Evolutionary conservation across 2,888 invertebrate species (phyloP), one percentile per base, ranked within the genome.

Genomic region (Bembecia ichneumoniformis): DNA sequence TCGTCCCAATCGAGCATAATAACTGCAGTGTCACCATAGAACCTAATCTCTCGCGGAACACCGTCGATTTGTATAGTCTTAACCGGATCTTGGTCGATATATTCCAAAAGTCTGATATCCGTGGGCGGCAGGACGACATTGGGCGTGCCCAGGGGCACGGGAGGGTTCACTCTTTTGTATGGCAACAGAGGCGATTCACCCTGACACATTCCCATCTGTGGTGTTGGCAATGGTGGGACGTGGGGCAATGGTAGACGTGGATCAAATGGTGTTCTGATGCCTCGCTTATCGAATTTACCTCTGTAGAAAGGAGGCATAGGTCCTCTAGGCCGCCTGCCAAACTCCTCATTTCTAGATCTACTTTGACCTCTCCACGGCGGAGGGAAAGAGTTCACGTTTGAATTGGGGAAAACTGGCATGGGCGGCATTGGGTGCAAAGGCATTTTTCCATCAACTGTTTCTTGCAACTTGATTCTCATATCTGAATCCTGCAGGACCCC

Each of bases 1-100:
- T 95, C 95, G 59, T 94, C 93, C 89, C 94, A 93, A 51, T 92
- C 93, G 82, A 96, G 90, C 69, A 97, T 93, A 1, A 95, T 93
- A 34, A 97, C 89, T 0, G 95, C 96, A 1, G 91, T 93, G 54
- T 95, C 92, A 15, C 94, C 95, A 65, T 97, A 96, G 64, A 95
- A 96, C 15, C 96, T 86, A 46, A 96, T 94, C 68, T 95, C 95
- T 58, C 95, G 89, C 0, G 93, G 91, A 14, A 92, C 82, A 0
- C 93, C 93, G 69, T 96, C 96, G 45, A 97, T 95, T 52, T 91
- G 92, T 35, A 96, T 94, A 3, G 92, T 92, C 60, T 93, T 93
- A 58, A 93, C 92, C 0, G 93, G 90, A 66, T 94, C 94, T 49
- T 77, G 78, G 43, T 86, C 82, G 10, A 87, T 83, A 55, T 78